A percentile compares a stretch with the other conserved stretches of the same genome.
Evolutionary conservation across 1,140 invertebrate species (phyloP).

Genomic region (Myzus persicae): DNA sequence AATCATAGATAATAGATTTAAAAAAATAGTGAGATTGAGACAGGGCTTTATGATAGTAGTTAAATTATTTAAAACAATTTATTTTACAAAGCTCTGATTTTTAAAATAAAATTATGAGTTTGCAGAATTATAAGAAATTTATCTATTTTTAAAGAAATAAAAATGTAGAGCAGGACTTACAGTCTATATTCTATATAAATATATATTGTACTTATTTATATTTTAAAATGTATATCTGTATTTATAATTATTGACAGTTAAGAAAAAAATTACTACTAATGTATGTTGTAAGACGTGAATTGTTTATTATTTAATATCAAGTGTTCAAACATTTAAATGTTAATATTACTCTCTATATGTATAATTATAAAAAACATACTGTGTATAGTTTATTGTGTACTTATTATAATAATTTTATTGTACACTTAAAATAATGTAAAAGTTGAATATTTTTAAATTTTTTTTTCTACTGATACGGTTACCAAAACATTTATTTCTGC

Average conservation of each 20-base stretch:
- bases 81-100: no score
- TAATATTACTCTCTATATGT: background rate
- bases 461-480: slow-evolving; percentile 42
- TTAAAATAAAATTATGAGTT: no score
- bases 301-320: slow-evolving; percentile 39
- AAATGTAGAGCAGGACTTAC: background rate
- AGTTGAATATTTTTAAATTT: slow-evolving; percentile 41
- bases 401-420: slow-evolving; percentile 42
- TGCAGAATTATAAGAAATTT: no score
- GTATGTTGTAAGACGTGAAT: background rate
- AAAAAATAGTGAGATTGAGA: no score
- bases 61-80: no score
- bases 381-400: slow-evolving; percentile 42
- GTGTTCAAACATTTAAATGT: slow-evolving; percentile 23
- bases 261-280: background rate
- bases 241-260: slow-evolving; percentile 10
- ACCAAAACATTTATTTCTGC: slow-evolving; percentile 50
- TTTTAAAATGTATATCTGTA: slow-evolving; percentile 9
- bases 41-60: no score
- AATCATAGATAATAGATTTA: no score
- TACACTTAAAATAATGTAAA: slow-evolving; percentile 43
- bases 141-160: no score
- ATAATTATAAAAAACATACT: background rate
- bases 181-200: background rate
- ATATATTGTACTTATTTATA: slow-evolving; percentile 22